Evolutionary conservation across 92 coral and sea anemone species (phyloP).

Genomic region (Epizoanthus rinbou): DNA sequence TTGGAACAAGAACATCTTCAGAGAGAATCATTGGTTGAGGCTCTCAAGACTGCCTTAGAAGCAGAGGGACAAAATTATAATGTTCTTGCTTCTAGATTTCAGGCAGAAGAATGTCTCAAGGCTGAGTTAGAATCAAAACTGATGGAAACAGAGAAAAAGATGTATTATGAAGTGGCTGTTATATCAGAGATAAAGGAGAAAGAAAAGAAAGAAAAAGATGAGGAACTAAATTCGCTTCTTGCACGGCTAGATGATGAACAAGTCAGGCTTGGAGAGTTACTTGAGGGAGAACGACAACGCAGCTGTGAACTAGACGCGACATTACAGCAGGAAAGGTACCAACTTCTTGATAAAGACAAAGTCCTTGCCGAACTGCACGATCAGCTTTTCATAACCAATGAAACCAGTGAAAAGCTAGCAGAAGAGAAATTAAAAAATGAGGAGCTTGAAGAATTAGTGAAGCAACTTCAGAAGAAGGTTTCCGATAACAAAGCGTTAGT

Average conservation of each 20-base stretch:
- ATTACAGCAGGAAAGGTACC: constrained; percentile 47
- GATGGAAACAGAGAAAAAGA: constrained; percentile 61
- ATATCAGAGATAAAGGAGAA: constrained; percentile 60
- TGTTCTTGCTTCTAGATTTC: constrained; percentile 71
- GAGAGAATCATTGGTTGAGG: constrained; percentile 62
- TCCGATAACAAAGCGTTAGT: constrained; percentile 36
- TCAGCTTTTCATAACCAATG: neutral
- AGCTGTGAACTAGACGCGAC: constrained; percentile 52
- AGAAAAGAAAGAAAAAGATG: constrained; percentile 66
- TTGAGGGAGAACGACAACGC: constrained; percentile 59
- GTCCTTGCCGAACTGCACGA: constrained; percentile 12
- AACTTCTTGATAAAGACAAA: constrained; percentile 49
- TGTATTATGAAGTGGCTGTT: constrained; percentile 59
- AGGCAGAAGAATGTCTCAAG: constrained; percentile 68
- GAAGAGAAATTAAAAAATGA: constrained; percentile 63
- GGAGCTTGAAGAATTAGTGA: constrained; percentile 57
- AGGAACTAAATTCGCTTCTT: constrained; percentile 56
- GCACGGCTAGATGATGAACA: constrained; percentile 68
- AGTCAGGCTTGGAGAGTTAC: constrained; percentile 57
- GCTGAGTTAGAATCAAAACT: constrained; percentile 64
- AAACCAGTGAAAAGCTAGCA: constrained; percentile 21
- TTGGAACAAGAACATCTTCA: constrained; percentile 59
- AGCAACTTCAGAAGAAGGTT: constrained; percentile 54
- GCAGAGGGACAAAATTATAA: constrained; percentile 78
- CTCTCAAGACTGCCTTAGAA: constrained; percentile 76